Evolutionary conservation across 2,888 invertebrate genomes (phyloP).

Genomic region (Neelides folsomi): DNA sequence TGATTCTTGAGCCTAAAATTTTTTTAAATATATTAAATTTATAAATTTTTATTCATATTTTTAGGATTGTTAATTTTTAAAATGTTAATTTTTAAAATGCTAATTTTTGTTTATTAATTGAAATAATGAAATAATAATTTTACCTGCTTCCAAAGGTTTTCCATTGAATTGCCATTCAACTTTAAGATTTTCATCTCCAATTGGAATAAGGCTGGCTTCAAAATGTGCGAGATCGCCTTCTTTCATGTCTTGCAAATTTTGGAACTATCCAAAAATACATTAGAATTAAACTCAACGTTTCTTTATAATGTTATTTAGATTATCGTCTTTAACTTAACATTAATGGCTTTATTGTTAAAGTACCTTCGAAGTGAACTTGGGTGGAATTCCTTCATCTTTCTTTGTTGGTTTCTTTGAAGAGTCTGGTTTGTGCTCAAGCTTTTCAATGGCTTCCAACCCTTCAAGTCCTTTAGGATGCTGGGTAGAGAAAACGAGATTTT

Average conservation of each 20-base stretch:
- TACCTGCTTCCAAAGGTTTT: conserved; percentile 59
- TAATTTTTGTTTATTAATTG: too few species aligned
- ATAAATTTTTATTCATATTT: too few species aligned
- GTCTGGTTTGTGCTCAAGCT: conserved; percentile 64
- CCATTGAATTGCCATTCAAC: conserved; percentile 96
- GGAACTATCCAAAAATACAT: conserved; percentile 47
- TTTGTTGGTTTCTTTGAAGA: conserved; percentile 47
- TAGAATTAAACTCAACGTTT: not conserved
- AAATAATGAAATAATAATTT: too few species aligned
- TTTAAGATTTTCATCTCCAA: conserved; percentile 83
- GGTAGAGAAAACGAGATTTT: conserved; percentile 69
- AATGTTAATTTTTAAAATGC: too few species aligned
- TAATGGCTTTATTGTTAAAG: conserved; percentile 6
- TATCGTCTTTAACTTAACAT: not conserved
- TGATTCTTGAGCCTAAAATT: conserved; percentile 54
- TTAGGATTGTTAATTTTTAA: too few species aligned
- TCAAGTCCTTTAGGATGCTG: conserved; percentile 92
- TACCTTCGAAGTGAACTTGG: conserved; percentile 64
- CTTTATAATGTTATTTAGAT: not conserved
- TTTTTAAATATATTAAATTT: not conserved
- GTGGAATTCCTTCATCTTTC: conserved; percentile 67
- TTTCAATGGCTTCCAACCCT: conserved; percentile 79
- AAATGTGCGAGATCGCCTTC: conserved; percentile 97
- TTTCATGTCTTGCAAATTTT: conserved; percentile 64
- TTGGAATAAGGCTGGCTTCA: conserved; percentile 88